phyloP scores from a whole-genome alignment of 2,888 invertebrate species.

The Apantesis nais region DNA sequence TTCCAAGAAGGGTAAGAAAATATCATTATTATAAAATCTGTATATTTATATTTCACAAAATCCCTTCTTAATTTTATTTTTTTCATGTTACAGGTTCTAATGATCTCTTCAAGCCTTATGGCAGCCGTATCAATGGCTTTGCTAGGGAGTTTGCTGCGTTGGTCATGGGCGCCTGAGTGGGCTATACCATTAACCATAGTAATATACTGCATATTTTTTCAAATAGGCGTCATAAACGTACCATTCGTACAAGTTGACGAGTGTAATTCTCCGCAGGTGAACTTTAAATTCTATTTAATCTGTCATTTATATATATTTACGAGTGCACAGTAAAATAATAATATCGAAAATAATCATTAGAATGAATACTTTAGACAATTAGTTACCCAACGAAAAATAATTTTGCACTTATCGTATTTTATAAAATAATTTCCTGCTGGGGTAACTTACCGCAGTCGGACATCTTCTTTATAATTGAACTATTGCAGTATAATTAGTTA shows the following conservation, averaged over 20 bases:
- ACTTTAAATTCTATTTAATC: neutral
- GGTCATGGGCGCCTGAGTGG: conserved; percentile 59
- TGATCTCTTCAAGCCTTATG: conserved; percentile 48
- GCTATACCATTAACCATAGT: conserved; percentile 59
- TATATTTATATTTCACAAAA: neutral
- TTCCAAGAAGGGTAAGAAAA: no score
- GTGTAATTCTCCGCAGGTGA: conserved; percentile 55
- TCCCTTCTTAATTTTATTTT: neutral
- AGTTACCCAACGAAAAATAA: no score
- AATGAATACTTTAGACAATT: no score
- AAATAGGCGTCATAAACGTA: conserved; percentile 61
- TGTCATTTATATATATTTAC: neutral
- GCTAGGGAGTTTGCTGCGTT: conserved; percentile 52
- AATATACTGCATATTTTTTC: conserved; percentile 56
- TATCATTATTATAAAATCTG: no score
- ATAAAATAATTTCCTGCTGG: no score
- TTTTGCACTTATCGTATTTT: no score
- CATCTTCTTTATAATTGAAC: no score
- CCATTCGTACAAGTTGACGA: conserved; percentile 55
- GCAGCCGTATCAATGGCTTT: conserved; percentile 46
- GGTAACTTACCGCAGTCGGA: no score
- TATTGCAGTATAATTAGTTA: no score
- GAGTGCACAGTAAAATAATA: no score
- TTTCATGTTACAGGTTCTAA: conserved; percentile 50
- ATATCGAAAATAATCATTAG: no score